Conservation (phyloP, 2,888 invertebrate genomes). For the Tipula confusa region DNA sequence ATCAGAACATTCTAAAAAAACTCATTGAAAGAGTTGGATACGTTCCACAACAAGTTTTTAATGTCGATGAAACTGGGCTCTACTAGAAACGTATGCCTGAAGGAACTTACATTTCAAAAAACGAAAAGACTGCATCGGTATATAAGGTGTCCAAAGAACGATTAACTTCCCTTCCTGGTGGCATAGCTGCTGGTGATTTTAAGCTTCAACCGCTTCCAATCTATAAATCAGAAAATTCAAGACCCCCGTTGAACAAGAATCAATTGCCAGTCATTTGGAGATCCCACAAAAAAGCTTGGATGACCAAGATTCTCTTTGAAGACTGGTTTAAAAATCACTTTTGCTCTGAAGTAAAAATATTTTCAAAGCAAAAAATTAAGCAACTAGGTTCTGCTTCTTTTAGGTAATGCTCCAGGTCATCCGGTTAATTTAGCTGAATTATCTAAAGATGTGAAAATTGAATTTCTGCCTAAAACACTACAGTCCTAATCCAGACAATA, state of each 20-base stretch:
- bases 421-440: constrained; percentile 35
- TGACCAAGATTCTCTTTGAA: constrained; percentile 35
- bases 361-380: constrained; percentile 36
- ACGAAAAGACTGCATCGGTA: constrained; percentile 38
- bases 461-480: constrained; percentile 39
- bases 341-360: constrained; percentile 37
- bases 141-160: constrained; percentile 40
- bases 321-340: constrained; percentile 38
- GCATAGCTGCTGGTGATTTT: constrained; percentile 39
- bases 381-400: no score
- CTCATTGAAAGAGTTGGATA: no score
- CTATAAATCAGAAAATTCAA: constrained; percentile 33
- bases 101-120: constrained; percentile 39
- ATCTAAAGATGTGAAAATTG: constrained; percentile 33
- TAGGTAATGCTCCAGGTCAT: constrained; percentile 37
- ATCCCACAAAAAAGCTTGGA: no score
- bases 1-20: constrained; percentile 34
- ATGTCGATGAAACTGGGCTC: constrained; percentile 38
- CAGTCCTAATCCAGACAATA: constrained; percentile 36
- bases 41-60: no score
- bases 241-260: constrained; percentile 37
- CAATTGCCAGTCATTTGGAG: constrained; percentile 39
- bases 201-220: constrained; percentile 36
- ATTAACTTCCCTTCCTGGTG: no score
- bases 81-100: constrained; percentile 40